phyloP scores from a whole-genome alignment of 1,140 invertebrate species.

The Drosophila yakuba region DNA sequence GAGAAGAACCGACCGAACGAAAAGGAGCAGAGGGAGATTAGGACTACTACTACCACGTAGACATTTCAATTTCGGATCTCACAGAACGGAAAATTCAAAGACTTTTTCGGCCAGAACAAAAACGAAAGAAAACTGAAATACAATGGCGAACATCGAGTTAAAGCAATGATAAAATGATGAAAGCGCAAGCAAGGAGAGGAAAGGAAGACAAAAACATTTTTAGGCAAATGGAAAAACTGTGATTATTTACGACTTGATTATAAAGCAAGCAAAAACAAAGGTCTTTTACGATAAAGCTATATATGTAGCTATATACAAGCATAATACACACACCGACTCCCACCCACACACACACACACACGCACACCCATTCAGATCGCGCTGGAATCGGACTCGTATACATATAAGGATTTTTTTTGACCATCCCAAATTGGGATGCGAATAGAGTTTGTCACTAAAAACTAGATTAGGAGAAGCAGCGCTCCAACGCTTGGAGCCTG shows the following conservation, averaged over 20 bases:
- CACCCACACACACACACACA: slow-evolving; percentile 6
- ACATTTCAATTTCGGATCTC: slow-evolving; percentile 55
- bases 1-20: background rate
- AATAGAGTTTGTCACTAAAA: slow-evolving; percentile 11
- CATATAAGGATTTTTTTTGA: slow-evolving; percentile 46
- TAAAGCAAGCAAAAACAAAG: slow-evolving; percentile 62
- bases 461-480: slow-evolving; percentile 40
- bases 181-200: slow-evolving; percentile 31
- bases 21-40: slow-evolving; percentile 7
- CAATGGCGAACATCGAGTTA: slow-evolving; percentile 21
- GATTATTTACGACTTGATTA: slow-evolving; percentile 84
- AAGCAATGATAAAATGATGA: slow-evolving; percentile 12
- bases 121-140: slow-evolving; percentile 17
- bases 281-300: slow-evolving; percentile 55
- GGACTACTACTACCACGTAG: slow-evolving; percentile 3
- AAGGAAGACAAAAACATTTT: slow-evolving; percentile 61
- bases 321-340: slow-evolving; percentile 2
- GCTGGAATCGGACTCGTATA: slow-evolving; percentile 6
- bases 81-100: slow-evolving; percentile 59
- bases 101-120: slow-evolving; percentile 56
- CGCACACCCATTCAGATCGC: slow-evolving; percentile 1
- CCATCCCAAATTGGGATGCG: slow-evolving; percentile 35
- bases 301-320: slow-evolving; percentile 9
- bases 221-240: slow-evolving; percentile 84
- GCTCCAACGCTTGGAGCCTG: slow-evolving; percentile 29